These are phyloP conservation scores for Mya arenaria DNA, from an alignment of 1,140 invertebrate genomes.

Conservation along the genomic window DNA sequence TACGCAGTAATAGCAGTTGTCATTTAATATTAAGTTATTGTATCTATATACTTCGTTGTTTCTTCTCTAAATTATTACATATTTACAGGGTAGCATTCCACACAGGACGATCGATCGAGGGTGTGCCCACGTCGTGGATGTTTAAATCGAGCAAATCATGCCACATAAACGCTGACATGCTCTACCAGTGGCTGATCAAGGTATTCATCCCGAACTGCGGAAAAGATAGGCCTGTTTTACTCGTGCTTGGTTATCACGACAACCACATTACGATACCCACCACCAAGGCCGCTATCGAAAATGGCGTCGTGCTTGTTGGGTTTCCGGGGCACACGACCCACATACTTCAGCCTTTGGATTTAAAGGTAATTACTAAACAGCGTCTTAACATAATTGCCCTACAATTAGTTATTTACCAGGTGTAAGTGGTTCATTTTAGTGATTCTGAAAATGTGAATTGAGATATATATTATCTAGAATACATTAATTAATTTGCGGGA, in stretches of 20 bases:
- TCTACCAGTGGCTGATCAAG: not conserved
- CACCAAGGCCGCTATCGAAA: not conserved
- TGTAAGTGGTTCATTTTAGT: not conserved
- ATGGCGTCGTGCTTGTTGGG: not conserved
- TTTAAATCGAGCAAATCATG: not conserved
- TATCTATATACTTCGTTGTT: not conserved
- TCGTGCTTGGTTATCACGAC: constrained; percentile 23
- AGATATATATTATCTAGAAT: not conserved
- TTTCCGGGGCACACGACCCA: constrained; percentile 15
- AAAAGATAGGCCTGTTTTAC: not conserved
- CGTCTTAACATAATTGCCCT: too few species aligned
- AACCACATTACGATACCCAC: not conserved
- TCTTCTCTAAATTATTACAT: not conserved
- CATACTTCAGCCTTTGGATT: constrained; percentile 12
- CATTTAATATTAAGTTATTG: not conserved
- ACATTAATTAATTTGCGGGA: too few species aligned
- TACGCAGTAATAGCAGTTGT: not conserved
- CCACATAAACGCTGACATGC: constrained; percentile 8
- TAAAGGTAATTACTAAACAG: not conserved
- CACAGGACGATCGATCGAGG: not conserved
- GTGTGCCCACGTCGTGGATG: not conserved
- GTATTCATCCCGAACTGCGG: not conserved
- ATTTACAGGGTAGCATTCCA: not conserved
- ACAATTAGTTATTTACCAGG: not conserved
- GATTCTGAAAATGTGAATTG: not conserved